Conservation (phyloP, 2,113 vertebrate genomes). For the Callospermophilus lateralis region DNA sequence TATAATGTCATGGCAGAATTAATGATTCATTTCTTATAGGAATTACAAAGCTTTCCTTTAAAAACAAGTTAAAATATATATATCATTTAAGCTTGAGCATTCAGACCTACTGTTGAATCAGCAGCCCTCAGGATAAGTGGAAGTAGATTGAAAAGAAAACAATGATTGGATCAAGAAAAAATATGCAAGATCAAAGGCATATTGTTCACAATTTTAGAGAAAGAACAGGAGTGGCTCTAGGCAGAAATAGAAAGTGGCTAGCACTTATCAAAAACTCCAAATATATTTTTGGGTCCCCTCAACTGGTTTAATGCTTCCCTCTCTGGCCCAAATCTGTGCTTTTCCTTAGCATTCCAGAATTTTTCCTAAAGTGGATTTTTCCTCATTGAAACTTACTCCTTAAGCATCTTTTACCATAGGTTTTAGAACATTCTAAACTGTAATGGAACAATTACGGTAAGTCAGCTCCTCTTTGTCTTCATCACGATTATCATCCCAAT, state of each 20-base stretch:
- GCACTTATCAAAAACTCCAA: constrained; percentile 20
- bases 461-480: not conserved
- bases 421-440: not conserved
- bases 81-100: constrained; percentile 74
- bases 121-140: constrained; percentile 75
- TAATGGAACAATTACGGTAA: not conserved
- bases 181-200: constrained; percentile 79
- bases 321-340: not conserved
- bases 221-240: constrained; percentile 70
- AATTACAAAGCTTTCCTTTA: constrained; percentile 80
- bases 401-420: not conserved
- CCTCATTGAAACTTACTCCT: not conserved
- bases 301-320: constrained; percentile 24
- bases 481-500: not conserved
- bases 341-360: not conserved
- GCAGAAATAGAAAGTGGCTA: constrained; percentile 61
- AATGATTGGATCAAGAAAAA: constrained; percentile 78
- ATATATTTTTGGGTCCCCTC: constrained; percentile 28
- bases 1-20: constrained; percentile 83
- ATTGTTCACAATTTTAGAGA: constrained; percentile 63
- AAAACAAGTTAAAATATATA: constrained; percentile 79
- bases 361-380: not conserved
- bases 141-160: constrained; percentile 69
- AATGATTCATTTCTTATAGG: constrained; percentile 83
- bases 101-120: constrained; percentile 78